A percentile compares a stretch with the other conserved stretches of the same genome.
Conservation (phyloP, 1,140 invertebrate genomes). For the Trichoplusia ni region DNA sequence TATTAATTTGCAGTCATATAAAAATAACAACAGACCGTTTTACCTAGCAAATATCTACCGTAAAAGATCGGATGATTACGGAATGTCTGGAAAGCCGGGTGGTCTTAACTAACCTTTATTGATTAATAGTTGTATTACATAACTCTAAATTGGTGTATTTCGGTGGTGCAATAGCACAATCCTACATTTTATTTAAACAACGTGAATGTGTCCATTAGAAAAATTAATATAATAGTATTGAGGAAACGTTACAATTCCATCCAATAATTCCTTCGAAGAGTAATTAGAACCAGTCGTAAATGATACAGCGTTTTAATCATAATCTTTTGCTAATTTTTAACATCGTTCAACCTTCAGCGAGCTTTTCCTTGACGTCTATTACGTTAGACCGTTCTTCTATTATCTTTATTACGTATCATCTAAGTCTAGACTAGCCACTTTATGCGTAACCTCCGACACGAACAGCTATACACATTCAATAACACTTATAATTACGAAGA, state of each 20-base stretch:
- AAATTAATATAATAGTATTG: conserved; percentile 63
- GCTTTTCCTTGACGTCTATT: conserved; percentile 50
- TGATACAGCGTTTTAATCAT: conserved; percentile 20
- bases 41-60: conserved; percentile 78
- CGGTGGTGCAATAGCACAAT: conserved; percentile 80
- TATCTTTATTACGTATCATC: conserved; percentile 56
- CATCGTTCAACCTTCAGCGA: conserved; percentile 73
- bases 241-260: conserved; percentile 70
- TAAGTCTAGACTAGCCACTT: conserved; percentile 67
- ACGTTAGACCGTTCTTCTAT: conserved; percentile 49
- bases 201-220: conserved; percentile 59
- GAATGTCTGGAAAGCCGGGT: conserved; percentile 73
- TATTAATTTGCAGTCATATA: conserved; percentile 78
- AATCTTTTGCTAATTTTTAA: conserved; percentile 49
- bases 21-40: conserved; percentile 80
- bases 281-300: conserved; percentile 23
- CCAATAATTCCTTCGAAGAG: conserved; percentile 69
- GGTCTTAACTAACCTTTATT: conserved; percentile 69
- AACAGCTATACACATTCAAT: conserved; percentile 74
- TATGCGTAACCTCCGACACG: conserved; percentile 58
- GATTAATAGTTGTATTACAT: conserved; percentile 61
- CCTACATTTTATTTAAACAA: conserved; percentile 65
- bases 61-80: conserved; percentile 70
- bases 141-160: conserved; percentile 78
- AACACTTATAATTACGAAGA: conserved; percentile 77